Evolutionary conservation across 2,888 invertebrate species (phyloP).

Genomic region (Dryobotodes eremita): DNA sequence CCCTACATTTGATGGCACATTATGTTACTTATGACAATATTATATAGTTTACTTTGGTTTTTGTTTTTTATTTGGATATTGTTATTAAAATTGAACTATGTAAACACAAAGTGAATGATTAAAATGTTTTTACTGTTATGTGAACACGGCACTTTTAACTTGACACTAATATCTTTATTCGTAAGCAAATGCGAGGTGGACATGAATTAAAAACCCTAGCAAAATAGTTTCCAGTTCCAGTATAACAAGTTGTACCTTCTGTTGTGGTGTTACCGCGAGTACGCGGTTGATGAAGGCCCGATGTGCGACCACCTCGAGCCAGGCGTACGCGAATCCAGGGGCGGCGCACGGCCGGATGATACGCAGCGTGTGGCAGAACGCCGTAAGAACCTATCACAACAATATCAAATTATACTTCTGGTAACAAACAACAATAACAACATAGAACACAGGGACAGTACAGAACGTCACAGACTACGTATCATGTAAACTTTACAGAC

Average conservation of each 20-base stretch:
- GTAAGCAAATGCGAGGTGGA: constrained; percentile 18
- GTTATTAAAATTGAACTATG: constrained; percentile 4
- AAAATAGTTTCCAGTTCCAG: not conserved
- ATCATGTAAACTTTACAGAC: constrained; percentile 31
- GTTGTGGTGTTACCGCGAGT: constrained; percentile 97
- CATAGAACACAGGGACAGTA: constrained; percentile 13
- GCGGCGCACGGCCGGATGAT: constrained; percentile 97
- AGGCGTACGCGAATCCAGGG: constrained; percentile 99
- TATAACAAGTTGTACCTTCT: constrained; percentile 91
- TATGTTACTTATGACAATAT: not conserved
- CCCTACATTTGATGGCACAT: not conserved
- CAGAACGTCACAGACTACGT: constrained; percentile 26
- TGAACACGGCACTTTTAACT: not conserved
- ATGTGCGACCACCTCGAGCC: constrained; percentile 99
- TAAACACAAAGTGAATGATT: not conserved
- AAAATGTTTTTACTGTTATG: not conserved
- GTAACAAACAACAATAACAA: not conserved
- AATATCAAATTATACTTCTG: constrained; percentile 17
- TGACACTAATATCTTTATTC: not conserved
- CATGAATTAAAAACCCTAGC: constrained; percentile 9
- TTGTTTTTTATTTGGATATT: not conserved
- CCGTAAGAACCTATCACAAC: constrained; percentile 94
- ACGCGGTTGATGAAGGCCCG: constrained; percentile 98
- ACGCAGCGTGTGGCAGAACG: constrained; percentile 98
- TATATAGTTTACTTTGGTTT: not conserved